Evolutionary conservation across 2,888 invertebrate species (phyloP), one percentile per base, ranked within the genome.

Genomic region (Caenorhabditis becei): DNA sequence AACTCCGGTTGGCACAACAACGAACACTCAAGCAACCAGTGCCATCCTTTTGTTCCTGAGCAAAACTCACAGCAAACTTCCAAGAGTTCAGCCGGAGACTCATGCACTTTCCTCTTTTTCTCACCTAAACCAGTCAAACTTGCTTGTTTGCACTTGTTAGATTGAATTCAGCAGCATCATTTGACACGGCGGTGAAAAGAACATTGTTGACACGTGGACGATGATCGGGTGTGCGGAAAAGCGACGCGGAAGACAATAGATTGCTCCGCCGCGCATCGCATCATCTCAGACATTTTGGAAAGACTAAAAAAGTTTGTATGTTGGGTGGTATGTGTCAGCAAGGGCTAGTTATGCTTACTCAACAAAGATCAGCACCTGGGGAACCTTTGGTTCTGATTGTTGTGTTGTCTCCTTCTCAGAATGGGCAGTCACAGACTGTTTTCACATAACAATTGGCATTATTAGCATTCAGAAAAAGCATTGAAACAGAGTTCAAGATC

Each of bases 131-230:
- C 63, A 70, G 69, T 62, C 49, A 41, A 70, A 63, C 69, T 7
- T 58, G 8, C 44, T 14, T 77, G 51, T 74, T 74, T 74, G 74
- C 51, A 7, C 37, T 66, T 41, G 63, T 59, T 44, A 53, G 44
- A 51, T 59, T 26, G 37, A 61, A 66, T 75, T 75, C 74, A 66
- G 75, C 51, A 66, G 47, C 75, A 75, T 66, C 75, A 66, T 75
- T 75, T 75, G 75, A 75, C 75, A 75, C 75, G 49, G 37, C 35
- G 10, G 72, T 58, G 65, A 61, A 70, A 53, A 44, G 35, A 54
- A 44, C 47, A 77, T 26, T 78, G 56, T 78, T 78, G 78, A 78
- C 78, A 78, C 71, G 71, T 71, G 77, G 77, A 78, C 77, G 63
- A 78, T 78, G 77, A 78, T 71, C 71, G 51, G 62, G 49, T 47